Base-by-base conservation (phyloP, 2,113 vertebrate species). In the Indri indri region DNA sequence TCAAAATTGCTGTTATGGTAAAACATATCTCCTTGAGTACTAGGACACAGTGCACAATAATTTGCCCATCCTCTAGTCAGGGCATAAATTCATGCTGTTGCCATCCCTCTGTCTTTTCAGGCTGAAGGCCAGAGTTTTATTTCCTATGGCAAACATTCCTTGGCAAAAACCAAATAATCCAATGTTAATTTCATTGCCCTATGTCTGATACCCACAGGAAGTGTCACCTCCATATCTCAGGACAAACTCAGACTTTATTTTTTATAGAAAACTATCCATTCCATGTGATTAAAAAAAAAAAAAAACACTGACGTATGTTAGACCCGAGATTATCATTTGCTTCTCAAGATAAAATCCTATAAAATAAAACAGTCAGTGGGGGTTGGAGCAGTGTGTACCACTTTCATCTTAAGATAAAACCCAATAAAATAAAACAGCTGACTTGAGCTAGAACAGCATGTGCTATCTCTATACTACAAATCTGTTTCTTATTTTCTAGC, bases 341-440 rank as follows among this genome's bases (percentile, higher is more conserved):
- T 97, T 93, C 71, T 91, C 57, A 6, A 96, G 85, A 96, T 96
- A 95, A 98, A 97, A 83, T 94, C 27, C 40, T 88, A 9, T 96
- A 82, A 73, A 98, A 88, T 63, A 74, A 10, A 97, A 86, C 92
- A 97, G 94, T 97, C 96, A 96, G 92, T 82, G 81, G 88, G 65
- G 71, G 91, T 92, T 95, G 14, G 81, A 96, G 70, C 23, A 17
- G 50, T 2, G 45, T 98, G 83, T 89, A n/a, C 94, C 90, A 80
- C 96, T 98, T 98, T 97, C 90, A 96, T 98, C 88, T 88, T 95
- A 96, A 97, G 96, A 97, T 97, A 98, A 98, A 98, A 97, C 97
- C 92, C 92, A 97, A 97, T 98, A 98, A 98, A 93, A 93, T 97
- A 94, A 97, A 98, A 96, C 85, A 97, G 94, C 97, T 97, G 97